Base-by-base conservation (phyloP, 2,888 invertebrate genomes). In the Tromatobia lineatoria region DNA sequence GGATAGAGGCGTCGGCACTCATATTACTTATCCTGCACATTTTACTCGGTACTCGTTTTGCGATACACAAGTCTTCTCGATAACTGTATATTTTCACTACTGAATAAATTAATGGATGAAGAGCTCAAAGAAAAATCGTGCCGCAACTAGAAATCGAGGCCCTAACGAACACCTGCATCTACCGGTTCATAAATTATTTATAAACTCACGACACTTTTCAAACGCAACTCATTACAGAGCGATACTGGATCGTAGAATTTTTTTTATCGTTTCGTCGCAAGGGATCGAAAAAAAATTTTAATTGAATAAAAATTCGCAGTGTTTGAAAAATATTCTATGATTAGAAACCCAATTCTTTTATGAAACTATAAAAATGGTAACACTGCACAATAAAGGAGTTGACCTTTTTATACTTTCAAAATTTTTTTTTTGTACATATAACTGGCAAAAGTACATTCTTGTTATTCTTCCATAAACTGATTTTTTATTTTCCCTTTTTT, bases 121-220 rank as follows among this genome's bases (percentile, higher is more conserved):
- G 8, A 64, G 54, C 34, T 50, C 50, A 71, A 71, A 76, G 57
- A 73, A 77, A 82, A 57, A 45, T 67, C 15, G 61, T 64, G 67
- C 23, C 57, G 47, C 25, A 75, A 78, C 66, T 54, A 64, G 61
- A 74, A 73, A 79, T 73, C 71, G 66, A 15, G 71, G n/a, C 42
- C 61, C 42, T 59, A 78, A 61, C 73, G 77, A 77, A 59, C 67
- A 82, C 77, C 71, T 73, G 77, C 67, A 66, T 57, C 73, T 78
- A 61, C 67, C 34, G 64, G 20, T 25, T 79, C 70, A 79, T 83
- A 47, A 79, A 83, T 83, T 61, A 83, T 83, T 75, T 57, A 79
- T 83, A 70, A 38, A 70, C 34, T 54, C 69, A 73, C 69, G 69
- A 82, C 69, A 74, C 69, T 74, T 70, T 74, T 74, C 45, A 61